Conservation (phyloP, 1,140 invertebrate genomes). For the Lasioglossum baleicum region DNA sequence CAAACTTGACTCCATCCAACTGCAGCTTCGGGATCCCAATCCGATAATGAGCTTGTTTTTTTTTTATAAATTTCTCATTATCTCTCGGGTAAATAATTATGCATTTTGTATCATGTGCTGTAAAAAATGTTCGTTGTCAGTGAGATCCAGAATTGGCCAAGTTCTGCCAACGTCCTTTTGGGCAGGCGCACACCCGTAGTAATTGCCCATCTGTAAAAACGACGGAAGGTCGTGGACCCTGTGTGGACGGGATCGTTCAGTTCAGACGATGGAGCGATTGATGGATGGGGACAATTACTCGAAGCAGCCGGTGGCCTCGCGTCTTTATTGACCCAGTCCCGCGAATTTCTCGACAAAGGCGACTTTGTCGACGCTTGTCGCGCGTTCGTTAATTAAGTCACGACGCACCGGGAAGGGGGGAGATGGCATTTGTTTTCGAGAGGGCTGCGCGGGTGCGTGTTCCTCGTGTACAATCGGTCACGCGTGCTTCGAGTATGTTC, state of each 20-base stretch:
- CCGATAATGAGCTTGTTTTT: no score
- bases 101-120: no score
- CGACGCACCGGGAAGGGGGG: slow-evolving; percentile 36
- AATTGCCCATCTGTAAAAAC: not conserved
- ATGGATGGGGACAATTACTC: slow-evolving; percentile 15
- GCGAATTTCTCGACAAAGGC: slow-evolving; percentile 60
- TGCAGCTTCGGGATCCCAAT: no score
- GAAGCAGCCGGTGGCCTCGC: slow-evolving; percentile 14
- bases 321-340: slow-evolving; percentile 65
- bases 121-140: no score
- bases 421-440: slow-evolving; percentile 47
- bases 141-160: no score
- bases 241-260: not conserved
- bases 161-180: no score
- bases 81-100: no score
- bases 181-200: no score
- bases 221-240: not conserved
- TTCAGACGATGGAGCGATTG: not conserved
- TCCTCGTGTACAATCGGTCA: slow-evolving; percentile 23
- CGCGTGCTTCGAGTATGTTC: slow-evolving; percentile 51
- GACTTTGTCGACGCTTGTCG: slow-evolving; percentile 52
- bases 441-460: slow-evolving; percentile 37
- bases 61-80: no score
- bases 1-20: no score
- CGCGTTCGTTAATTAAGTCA: slow-evolving; percentile 60